Evolutionary conservation across 64 coral and sea anemone species (phyloP).

Genomic region (Montipora efflorescens): DNA sequence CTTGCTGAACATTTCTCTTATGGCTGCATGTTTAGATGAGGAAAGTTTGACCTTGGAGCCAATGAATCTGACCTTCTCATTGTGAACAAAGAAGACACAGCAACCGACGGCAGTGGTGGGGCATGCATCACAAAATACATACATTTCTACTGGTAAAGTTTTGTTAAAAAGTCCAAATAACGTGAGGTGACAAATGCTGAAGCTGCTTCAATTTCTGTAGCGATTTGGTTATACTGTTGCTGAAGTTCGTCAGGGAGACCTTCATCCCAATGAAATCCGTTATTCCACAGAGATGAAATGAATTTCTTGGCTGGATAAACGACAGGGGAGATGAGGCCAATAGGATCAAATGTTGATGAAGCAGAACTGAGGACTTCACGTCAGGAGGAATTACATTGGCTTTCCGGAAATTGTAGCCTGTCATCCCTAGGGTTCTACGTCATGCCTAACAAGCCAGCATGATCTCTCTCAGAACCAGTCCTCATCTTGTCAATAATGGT

Average conservation of each 20-base stretch:
- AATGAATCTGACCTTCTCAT: slow-evolving; percentile 10
- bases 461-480: slow-evolving; percentile 58
- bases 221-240: slow-evolving; percentile 43
- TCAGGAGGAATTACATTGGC: slow-evolving; percentile 35
- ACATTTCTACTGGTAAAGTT: slow-evolving; percentile 11
- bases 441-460: slow-evolving; percentile 30
- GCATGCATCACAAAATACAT: slow-evolving; percentile 37
- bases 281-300: slow-evolving; percentile 52
- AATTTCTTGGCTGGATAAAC: slow-evolving; percentile 45
- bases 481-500: slow-evolving; percentile 13
- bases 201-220: slow-evolving; percentile 34
- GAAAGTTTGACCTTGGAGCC: slow-evolving; percentile 38
- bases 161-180: slow-evolving; percentile 26
- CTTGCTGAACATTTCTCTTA: slow-evolving; percentile 36
- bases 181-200: slow-evolving; percentile 20
- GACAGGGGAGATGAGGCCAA: slow-evolving; percentile 62
- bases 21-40: slow-evolving; percentile 31
- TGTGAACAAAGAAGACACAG: slow-evolving; percentile 5
- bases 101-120: not conserved
- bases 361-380: slow-evolving; percentile 48
- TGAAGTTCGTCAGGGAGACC: slow-evolving; percentile 26
- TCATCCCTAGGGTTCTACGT: slow-evolving; percentile 49
- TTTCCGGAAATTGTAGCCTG: slow-evolving; percentile 45
- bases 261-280: slow-evolving; percentile 63
- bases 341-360: slow-evolving; percentile 69